phyloP scores from a whole-genome alignment of 2,113 vertebrate species.

The Toxostoma redivivum region DNA sequence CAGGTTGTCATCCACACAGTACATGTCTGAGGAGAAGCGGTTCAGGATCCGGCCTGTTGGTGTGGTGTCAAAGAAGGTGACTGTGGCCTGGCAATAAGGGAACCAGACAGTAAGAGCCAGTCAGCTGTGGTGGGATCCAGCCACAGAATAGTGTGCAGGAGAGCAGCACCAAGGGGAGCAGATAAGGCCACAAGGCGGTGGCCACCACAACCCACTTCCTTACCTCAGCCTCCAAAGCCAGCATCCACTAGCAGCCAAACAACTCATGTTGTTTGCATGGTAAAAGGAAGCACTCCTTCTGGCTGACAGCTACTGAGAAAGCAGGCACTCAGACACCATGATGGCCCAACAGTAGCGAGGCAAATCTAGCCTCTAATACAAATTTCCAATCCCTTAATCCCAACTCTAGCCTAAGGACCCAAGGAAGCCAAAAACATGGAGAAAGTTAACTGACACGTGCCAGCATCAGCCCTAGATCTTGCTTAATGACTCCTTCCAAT shows the following conservation, averaged over 20 bases:
- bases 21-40: slow-evolving; percentile 94
- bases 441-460: background rate
- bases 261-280: fast-evolving
- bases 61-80: slow-evolving; percentile 90
- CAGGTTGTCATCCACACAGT: slow-evolving; percentile 85
- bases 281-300: background rate
- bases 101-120: background rate
- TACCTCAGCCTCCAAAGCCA: background rate
- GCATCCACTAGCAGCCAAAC: background rate
- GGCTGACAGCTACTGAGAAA: background rate
- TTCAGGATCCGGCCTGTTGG: slow-evolving; percentile 89
- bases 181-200: background rate
- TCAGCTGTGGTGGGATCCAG: background rate
- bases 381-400: background rate
- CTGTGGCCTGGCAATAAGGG: slow-evolving; percentile 75
- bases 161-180: background rate
- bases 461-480: background rate
- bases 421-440: background rate
- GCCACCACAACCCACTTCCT: background rate
- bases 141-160: background rate
- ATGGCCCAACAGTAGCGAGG: background rate
- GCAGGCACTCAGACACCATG: background rate
- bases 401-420: background rate
- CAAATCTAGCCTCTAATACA: background rate
- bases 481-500: background rate